Conservation (phyloP, 2,888 invertebrate species). For the Erynnis tages region DNA sequence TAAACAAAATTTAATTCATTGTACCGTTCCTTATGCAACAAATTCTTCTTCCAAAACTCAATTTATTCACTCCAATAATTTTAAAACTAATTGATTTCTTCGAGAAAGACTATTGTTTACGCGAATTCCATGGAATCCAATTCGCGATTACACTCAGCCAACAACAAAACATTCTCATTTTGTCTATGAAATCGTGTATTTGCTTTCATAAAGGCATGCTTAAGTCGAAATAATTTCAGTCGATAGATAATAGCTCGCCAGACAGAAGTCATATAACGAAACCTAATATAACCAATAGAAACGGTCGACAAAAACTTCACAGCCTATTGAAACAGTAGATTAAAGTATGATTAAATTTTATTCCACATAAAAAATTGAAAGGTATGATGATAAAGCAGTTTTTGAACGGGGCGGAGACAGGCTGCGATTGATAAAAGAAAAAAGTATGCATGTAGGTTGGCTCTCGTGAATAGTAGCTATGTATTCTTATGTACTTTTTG, state of each 20-base stretch:
- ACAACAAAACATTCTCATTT: conserved; percentile 16
- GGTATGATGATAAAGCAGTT: conserved; percentile 60
- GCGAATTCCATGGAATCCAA: conserved; percentile 5
- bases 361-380: conserved; percentile 48
- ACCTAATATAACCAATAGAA: conserved; percentile 39
- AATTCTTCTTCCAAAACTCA: conserved; percentile 6
- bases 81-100: conserved; percentile 10
- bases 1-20: not conserved
- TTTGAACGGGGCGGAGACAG: conserved; percentile 53
- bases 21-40: not conserved
- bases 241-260: conserved; percentile 2
- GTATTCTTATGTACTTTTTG: conserved; percentile 34
- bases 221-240: not conserved
- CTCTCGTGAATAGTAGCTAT: conserved; percentile 47
- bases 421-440: conserved; percentile 35
- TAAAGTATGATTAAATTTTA: conserved; percentile 74
- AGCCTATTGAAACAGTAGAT: conserved; percentile 71
- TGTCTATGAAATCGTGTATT: conserved; percentile 16
- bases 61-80: conserved; percentile 8
- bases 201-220: not conserved
- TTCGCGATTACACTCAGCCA: not conserved
- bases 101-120: conserved; percentile 13
- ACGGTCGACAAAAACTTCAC: conserved; percentile 37
- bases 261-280: conserved; percentile 40
- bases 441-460: conserved; percentile 52